These are phyloP conservation scores for Zenarchopterus dispar DNA, from an alignment of 2,797 vertebrate species.

Conservation along the genomic window DNA sequence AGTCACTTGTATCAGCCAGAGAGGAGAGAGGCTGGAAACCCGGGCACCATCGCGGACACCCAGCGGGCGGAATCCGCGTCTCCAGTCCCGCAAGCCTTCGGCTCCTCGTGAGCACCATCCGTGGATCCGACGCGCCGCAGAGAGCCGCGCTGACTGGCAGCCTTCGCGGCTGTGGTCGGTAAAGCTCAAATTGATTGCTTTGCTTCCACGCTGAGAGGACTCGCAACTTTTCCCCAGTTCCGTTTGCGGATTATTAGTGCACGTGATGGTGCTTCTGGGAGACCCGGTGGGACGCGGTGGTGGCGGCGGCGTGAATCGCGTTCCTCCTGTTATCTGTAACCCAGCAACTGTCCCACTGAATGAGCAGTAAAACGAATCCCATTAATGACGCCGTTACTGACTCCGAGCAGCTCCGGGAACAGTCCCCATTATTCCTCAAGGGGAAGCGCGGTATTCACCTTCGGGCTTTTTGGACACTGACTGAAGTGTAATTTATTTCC, in stretches of 20 bases:
- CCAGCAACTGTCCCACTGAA: conserved; percentile 80
- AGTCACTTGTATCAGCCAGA: conserved; percentile 48
- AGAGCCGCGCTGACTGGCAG: conserved; percentile 40
- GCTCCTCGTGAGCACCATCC: conserved; percentile 53
- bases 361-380: conserved; percentile 72
- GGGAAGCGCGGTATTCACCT: background rate
- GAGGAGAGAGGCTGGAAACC: conserved; percentile 49
- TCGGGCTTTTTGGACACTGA: too few species aligned
- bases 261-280: too few species aligned
- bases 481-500: background rate
- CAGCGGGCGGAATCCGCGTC: conserved; percentile 60
- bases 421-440: background rate
- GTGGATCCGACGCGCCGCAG: conserved; percentile 32
- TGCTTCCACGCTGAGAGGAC: background rate
- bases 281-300: conserved; percentile 50
- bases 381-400: conserved; percentile 61
- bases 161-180: conserved; percentile 15
- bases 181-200: conserved; percentile 3
- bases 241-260: background rate
- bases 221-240: background rate
- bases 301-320: conserved; percentile 39
- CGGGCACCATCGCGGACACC: conserved; percentile 57
- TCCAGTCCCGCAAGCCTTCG: conserved; percentile 47
- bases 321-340: conserved; percentile 79
- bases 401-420: conserved; percentile 16